phyloP scores from a whole-genome alignment of 1,140 invertebrate genomes.

The Apolygus lucorum region DNA sequence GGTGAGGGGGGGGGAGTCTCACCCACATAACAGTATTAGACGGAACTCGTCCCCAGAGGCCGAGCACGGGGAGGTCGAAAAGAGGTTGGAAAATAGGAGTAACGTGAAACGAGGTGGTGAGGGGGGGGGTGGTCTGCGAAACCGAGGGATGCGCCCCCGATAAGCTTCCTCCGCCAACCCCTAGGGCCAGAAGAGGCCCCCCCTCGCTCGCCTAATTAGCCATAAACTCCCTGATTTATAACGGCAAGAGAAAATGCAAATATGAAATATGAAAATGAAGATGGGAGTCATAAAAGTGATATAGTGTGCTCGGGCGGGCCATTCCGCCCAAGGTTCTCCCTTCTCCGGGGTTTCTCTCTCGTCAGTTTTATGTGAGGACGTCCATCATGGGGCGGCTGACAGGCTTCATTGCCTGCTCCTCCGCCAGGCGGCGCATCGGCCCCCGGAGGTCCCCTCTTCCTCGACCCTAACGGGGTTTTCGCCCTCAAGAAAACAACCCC shows the following conservation, averaged over 20 bases:
- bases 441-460: conserved; percentile 10
- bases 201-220: conserved; percentile 52
- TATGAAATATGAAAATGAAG: conserved; percentile 75
- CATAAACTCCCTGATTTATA: conserved; percentile 58
- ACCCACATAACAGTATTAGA: conserved; percentile 22
- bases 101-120: background rate
- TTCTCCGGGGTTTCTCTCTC: conserved; percentile 40
- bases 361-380: conserved; percentile 52
- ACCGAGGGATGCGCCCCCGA: conserved; percentile 17
- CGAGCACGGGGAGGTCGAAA: background rate
- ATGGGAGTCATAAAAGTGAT: conserved; percentile 70
- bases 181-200: background rate
- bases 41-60: conserved; percentile 18
- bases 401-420: conserved; percentile 48
- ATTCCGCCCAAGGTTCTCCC: conserved; percentile 53
- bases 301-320: conserved; percentile 62
- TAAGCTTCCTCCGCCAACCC: background rate
- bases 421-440: background rate
- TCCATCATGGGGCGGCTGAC: conserved; percentile 57
- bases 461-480: too few species aligned
- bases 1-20: conserved; percentile 9
- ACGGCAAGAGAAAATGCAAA: conserved; percentile 52
- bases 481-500: conserved; percentile 18
- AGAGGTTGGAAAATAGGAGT: background rate
- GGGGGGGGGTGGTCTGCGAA: conserved; percentile 9